A percentile compares a stretch with the other conserved stretches of the same genome.
Conservation (phyloP, 2,113 vertebrate species). For the Lophura nycthemera region DNA sequence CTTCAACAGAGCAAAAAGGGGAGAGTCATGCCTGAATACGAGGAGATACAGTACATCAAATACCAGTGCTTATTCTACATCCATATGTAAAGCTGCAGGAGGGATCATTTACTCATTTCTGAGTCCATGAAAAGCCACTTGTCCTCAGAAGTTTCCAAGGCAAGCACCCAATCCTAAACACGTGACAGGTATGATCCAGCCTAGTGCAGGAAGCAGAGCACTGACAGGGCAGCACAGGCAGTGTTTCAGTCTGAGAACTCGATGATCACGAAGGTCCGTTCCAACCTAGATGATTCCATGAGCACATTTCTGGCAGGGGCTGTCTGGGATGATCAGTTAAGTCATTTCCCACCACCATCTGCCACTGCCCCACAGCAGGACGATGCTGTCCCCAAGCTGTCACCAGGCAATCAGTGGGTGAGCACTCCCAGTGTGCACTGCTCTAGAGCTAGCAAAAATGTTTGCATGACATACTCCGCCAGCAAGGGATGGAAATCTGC, state of each 20-base stretch:
- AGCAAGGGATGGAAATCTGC: slow-evolving; percentile 34
- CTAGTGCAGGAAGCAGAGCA: neutral
- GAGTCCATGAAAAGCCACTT: neutral
- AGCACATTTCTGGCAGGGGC: neutral
- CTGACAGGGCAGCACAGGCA: rapidly evolving
- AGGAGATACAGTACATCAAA: neutral
- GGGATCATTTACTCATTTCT: neutral
- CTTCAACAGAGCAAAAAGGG: neutral
- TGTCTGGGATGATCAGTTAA: rapidly evolving
- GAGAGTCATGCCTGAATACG: neutral
- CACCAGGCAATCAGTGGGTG: rapidly evolving
- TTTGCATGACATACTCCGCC: neutral
- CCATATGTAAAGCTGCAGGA: neutral
- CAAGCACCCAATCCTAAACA: neutral
- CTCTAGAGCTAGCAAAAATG: neutral
- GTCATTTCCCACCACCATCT: rapidly evolving
- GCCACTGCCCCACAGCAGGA: neutral
- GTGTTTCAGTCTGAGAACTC: neutral
- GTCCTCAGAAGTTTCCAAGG: neutral
- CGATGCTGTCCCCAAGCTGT: neutral
- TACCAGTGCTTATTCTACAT: neutral
- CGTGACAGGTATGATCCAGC: neutral
- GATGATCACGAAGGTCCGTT: neutral
- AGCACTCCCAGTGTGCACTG: neutral
- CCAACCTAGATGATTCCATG: neutral